These are phyloP conservation scores for Conus betulinus DNA, from an alignment of 1,140 invertebrate species.

Conservation along the genomic window DNA sequence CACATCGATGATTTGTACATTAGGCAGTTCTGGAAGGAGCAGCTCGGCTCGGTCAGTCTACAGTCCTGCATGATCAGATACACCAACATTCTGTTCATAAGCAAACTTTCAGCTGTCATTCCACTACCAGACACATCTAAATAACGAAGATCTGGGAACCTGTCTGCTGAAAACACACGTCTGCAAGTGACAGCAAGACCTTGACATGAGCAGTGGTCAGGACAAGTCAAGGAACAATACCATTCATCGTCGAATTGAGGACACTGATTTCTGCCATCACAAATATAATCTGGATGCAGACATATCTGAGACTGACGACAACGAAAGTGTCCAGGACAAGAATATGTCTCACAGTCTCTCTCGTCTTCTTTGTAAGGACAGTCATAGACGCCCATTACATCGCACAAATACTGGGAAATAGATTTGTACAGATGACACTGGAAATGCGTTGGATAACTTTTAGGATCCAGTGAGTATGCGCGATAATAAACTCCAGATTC, in stretches of 20 bases:
- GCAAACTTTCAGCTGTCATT: not conserved
- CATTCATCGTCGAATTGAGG: slow-evolving; percentile 29
- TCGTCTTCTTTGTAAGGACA: slow-evolving; percentile 18
- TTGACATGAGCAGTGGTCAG: slow-evolving; percentile 8
- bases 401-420: not conserved
- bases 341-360: not conserved
- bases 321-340: slow-evolving; percentile 17
- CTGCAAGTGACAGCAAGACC: slow-evolving; percentile 19
- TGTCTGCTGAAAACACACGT: not conserved
- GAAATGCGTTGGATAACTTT: not conserved
- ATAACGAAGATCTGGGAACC: not conserved
- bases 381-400: slow-evolving; percentile 18
- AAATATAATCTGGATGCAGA: slow-evolving; percentile 17
- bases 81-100: not conserved
- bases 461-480: not conserved
- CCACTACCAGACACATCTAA: not conserved
- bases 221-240: slow-evolving; percentile 24
- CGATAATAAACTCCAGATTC: too few relatives aligned
- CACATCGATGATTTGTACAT: not conserved
- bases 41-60: not conserved
- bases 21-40: not conserved
- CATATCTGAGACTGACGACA: slow-evolving; percentile 5
- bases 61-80: not conserved
- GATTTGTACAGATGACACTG: not conserved
- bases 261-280: slow-evolving; percentile 17